Evolutionary conservation across 2,797 vertebrate genomes (phyloP), one percentile per base, ranked within the genome.

Genomic region (Halcyon leucocephala): DNA sequence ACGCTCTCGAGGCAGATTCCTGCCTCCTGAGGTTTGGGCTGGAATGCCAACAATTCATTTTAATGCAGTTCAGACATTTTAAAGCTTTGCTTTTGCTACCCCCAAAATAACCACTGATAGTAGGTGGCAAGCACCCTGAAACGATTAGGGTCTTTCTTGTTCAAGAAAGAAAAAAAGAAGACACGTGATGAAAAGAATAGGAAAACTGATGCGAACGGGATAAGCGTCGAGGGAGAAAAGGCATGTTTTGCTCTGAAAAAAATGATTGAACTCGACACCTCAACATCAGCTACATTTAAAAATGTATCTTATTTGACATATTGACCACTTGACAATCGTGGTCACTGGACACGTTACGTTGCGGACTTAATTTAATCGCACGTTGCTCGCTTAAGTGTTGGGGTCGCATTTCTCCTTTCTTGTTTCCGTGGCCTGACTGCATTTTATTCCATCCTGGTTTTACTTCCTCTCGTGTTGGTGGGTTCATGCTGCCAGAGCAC

Each of bases 1-100:
- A 77, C 11, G 83, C 79, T 95, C 95, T 78, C 93, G 89, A 82
- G 91, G 96, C 81, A 80, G 91, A 97, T 90, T 95, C 94, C 83
- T 95, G 96, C 96, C 96, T 96, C 94, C 90, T 95, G 95, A 96
- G 95, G 96, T 97, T 95, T 96, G 96, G 74, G 83, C 64, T 96
- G 96, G 95, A 97, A 97, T 97, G 95, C 93, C 85, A 97, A 94
- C 94, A 94, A 97, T 95, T 94, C 91, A 74, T 93, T 94, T 89
- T 94, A 96, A 97, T 96, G 94, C 88, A 94, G 41, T 90, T 96
- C 95, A 97, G 95, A 94, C 90, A 94, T 96, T 82, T 85, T 62
- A 76, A 91, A 95, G 93, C 93, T 95, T 90, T 90, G 93, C 81
- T 86, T 86, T 73, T 95, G 60, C 88, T 93, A 77, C 88, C 95